These are phyloP conservation scores for Oxyteleia sp. DNA, from an alignment of 2,888 invertebrate genomes.

Conservation along the genomic window DNA sequence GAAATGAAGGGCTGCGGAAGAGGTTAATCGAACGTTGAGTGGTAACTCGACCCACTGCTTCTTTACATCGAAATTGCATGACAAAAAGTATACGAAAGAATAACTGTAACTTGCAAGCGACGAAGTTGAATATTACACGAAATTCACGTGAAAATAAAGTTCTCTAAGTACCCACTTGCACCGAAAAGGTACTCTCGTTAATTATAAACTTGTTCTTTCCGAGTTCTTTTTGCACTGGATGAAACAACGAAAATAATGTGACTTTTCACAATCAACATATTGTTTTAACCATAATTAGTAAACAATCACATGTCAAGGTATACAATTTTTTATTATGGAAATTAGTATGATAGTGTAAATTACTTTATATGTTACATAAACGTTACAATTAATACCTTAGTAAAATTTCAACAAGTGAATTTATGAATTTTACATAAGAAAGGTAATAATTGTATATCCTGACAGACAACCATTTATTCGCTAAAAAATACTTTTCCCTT, in stretches of 20 bases:
- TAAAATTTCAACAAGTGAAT: neutral
- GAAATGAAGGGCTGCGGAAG: conserved; percentile 77
- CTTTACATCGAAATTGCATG: conserved; percentile 62
- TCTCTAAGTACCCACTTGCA: conserved; percentile 49
- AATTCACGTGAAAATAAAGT: conserved; percentile 62
- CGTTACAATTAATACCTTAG: too few species aligned
- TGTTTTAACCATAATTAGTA: conserved; percentile 26
- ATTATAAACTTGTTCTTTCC: conserved; percentile 56
- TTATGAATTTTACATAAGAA: neutral
- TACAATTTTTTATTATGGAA: too few species aligned
- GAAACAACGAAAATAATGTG: conserved; percentile 46
- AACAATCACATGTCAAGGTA: conserved; percentile 2
- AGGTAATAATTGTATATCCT: neutral
- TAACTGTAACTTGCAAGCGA: conserved; percentile 53
- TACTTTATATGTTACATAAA: too few species aligned
- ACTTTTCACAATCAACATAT: conserved; percentile 43
- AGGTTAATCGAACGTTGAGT: conserved; percentile 81
- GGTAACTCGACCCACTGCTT: conserved; percentile 60
- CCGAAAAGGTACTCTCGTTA: conserved; percentile 52
- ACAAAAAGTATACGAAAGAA: conserved; percentile 59
- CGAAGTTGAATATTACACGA: conserved; percentile 55
- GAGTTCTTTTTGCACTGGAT: conserved; percentile 43
- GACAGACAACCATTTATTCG: neutral
- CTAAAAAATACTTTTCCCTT: conserved; percentile 16
- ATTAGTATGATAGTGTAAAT: too few species aligned